Conservation (phyloP, 2,888 invertebrate species). For the Pseudeuparius sepicola region DNA sequence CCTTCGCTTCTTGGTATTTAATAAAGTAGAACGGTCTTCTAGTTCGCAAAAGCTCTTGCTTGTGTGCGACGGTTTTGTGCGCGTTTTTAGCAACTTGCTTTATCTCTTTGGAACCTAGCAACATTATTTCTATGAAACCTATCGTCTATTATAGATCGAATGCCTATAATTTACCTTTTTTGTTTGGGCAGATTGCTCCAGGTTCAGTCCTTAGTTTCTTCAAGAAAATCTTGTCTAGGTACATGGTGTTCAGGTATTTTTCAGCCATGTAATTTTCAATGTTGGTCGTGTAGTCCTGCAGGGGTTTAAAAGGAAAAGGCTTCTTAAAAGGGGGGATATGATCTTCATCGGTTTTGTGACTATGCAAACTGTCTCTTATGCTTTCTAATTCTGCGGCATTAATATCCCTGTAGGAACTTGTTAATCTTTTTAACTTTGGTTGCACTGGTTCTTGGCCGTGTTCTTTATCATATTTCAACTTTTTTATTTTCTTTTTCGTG, state of each 20-base stretch:
- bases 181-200: conserved; percentile 36
- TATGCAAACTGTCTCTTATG: conserved; percentile 32
- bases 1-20: conserved; percentile 34
- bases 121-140: too few relatives aligned
- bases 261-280: conserved; percentile 38
- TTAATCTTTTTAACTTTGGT: conserved; percentile 12
- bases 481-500: conserved; percentile 27
- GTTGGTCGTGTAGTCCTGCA: conserved; percentile 37
- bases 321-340: conserved; percentile 28
- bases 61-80: conserved; percentile 32
- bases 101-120: conserved; percentile 32
- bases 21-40: conserved; percentile 40
- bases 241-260: conserved; percentile 39
- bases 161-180: too few relatives aligned
- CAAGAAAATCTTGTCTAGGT: conserved; percentile 39
- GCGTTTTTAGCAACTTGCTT: conserved; percentile 30
- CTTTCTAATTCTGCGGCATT: too few relatives aligned
- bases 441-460: conserved; percentile 15
- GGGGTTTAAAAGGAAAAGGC: conserved; percentile 31
- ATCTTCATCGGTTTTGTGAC: conserved; percentile 28
- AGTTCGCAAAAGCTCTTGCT: conserved; percentile 39
- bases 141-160: too few relatives aligned
- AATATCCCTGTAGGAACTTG: too few relatives aligned
- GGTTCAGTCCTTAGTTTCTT: conserved; percentile 31
- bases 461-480: conserved; percentile 14